phyloP scores from a whole-genome alignment of 2,888 invertebrate genomes.

The Drosophila barbarae region DNA sequence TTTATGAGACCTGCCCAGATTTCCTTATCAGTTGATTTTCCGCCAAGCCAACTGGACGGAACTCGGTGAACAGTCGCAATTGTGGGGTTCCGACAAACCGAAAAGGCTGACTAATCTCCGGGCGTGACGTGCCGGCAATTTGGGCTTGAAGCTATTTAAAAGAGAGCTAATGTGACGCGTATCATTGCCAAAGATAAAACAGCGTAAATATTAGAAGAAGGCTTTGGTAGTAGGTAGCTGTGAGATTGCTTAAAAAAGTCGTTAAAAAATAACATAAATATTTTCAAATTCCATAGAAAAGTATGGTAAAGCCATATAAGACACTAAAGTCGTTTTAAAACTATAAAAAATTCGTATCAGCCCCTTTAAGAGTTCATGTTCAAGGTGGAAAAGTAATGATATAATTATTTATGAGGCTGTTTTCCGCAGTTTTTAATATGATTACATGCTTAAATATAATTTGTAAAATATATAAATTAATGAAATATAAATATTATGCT shows the following conservation, averaged over 20 bases:
- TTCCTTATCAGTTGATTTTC: slow-evolving; percentile 41
- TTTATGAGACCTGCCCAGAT: slow-evolving; percentile 30
- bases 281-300: not conserved
- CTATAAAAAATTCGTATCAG: not conserved
- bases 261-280: not conserved
- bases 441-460: not conserved
- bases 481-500: not conserved
- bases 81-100: slow-evolving; percentile 17
- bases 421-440: too few species aligned
- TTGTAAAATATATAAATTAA: not conserved
- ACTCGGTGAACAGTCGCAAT: slow-evolving; percentile 9
- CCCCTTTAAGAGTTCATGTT: not conserved
- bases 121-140: slow-evolving; percentile 12
- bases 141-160: slow-evolving; percentile 4
- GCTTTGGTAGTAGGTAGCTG: not conserved
- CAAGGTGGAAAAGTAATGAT: not conserved
- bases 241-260: not conserved
- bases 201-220: not conserved
- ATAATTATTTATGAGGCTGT: not conserved
- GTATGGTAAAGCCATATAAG: not conserved
- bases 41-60: slow-evolving; percentile 7
- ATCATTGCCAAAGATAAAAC: slow-evolving; percentile 6
- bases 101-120: slow-evolving; percentile 33
- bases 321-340: not conserved
- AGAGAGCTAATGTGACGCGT: slow-evolving; percentile 1